Evolutionary conservation across 2,113 vertebrate genomes (phyloP).

Genomic region (Echinops telfairi): DNA sequence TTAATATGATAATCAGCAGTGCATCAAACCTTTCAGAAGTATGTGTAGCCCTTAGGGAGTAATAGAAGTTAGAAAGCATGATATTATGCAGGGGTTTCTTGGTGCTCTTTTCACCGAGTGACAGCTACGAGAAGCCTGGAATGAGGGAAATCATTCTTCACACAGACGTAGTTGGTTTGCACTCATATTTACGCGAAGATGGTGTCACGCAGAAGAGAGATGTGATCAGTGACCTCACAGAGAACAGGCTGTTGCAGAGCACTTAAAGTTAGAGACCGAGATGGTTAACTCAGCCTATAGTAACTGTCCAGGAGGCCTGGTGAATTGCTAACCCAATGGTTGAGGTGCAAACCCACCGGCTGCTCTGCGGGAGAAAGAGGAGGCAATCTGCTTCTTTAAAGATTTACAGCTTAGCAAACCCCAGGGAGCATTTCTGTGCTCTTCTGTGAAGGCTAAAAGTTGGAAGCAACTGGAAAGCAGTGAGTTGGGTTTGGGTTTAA

Average conservation of each 20-base stretch:
- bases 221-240: background rate
- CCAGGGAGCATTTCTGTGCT: too few relatives aligned
- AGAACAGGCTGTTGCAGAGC: background rate
- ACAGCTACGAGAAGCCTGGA: background rate
- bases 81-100: background rate
- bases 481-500: background rate
- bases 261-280: too few relatives aligned
- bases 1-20: background rate
- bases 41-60: background rate
- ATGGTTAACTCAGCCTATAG: background rate
- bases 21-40: background rate
- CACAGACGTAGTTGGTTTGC: background rate
- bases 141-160: background rate
- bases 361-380: too few relatives aligned
- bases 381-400: too few relatives aligned
- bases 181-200: background rate
- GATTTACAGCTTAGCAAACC: too few relatives aligned
- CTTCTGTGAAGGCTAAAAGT: too few relatives aligned
- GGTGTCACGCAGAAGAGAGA: background rate
- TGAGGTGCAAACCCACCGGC: too few relatives aligned
- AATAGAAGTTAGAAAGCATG: background rate
- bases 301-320: too few relatives aligned
- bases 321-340: too few relatives aligned
- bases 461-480: too few relatives aligned
- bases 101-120: constrained; percentile 33